Conservation (phyloP, 37 sponge, comb jelly and placozoan genomes). For the Mnemiopsis leidyi region DNA sequence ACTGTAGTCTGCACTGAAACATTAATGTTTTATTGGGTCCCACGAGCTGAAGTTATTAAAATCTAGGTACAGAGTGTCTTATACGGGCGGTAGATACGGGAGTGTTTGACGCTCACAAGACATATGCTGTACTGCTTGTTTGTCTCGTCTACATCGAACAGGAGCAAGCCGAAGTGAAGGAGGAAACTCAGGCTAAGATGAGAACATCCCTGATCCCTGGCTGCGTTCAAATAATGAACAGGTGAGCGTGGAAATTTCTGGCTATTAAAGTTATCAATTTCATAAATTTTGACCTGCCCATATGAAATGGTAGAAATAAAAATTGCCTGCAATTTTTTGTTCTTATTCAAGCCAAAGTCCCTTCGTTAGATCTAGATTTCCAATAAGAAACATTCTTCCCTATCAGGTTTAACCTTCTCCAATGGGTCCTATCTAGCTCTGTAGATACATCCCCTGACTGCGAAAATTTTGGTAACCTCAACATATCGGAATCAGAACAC, state of each 20-base stretch:
- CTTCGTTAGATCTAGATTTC: too few species aligned
- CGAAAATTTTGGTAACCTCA: conserved; percentile 42
- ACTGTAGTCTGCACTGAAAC: too few species aligned
- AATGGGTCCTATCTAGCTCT: conserved; percentile 25
- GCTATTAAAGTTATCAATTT: too few species aligned
- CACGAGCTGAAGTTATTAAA: too few species aligned
- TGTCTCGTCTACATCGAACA: conserved; percentile 62
- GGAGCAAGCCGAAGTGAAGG: background rate
- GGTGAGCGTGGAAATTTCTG: background rate
- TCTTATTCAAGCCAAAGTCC: too few species aligned
- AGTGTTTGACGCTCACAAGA: conserved; percentile 66
- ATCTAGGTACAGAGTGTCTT: conserved; percentile 56
- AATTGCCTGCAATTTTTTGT: too few species aligned
- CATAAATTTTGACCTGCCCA: too few species aligned
- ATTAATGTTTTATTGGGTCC: too few species aligned
- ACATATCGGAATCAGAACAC: background rate
- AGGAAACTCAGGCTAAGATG: background rate
- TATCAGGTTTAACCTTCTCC: background rate
- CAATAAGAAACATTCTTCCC: too few species aligned
- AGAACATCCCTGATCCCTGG: background rate
- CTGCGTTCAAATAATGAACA: background rate
- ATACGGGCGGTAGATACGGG: conserved; percentile 62
- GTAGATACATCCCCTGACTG: conserved; percentile 8
- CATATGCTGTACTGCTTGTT: conserved; percentile 29
- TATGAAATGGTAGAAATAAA: too few species aligned